Percentiles rank a stretch among this genome's conserved stretches.
Conservation (phyloP, 2,113 vertebrate species). For the Hipposideros armiger region DNA sequence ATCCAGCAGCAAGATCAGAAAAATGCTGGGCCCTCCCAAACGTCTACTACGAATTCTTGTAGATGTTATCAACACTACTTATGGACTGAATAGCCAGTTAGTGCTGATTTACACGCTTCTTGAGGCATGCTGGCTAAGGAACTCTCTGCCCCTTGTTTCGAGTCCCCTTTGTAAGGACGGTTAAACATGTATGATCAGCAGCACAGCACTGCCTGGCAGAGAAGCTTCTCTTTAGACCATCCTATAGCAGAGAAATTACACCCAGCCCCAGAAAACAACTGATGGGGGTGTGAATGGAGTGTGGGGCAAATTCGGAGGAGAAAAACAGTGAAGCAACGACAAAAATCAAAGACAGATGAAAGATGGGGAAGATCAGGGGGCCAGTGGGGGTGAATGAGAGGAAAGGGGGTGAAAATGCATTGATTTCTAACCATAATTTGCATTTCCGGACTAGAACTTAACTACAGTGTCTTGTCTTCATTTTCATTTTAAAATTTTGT, state of each 20-base stretch:
- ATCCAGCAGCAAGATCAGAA: background rate
- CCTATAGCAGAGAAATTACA: slow-evolving; percentile 2
- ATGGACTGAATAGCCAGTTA: background rate
- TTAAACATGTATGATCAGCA: background rate
- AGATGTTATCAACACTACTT: background rate
- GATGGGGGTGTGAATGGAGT: background rate
- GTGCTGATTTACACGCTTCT: background rate
- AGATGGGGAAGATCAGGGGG: no score
- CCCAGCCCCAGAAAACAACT: background rate
- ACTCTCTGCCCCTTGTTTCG: background rate
- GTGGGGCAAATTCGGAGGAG: background rate
- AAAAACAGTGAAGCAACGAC: background rate
- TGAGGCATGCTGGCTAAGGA: slow-evolving; percentile 13
- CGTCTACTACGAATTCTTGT: background rate
- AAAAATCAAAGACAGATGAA: background rate
- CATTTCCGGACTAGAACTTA: background rate
- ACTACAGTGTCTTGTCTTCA: background rate
- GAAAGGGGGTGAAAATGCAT: fast-evolving
- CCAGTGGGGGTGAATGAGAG: background rate
- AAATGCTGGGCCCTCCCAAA: background rate
- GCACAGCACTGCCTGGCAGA: background rate
- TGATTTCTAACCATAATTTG: background rate
- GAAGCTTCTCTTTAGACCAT: background rate
- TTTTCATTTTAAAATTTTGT: slow-evolving; percentile 16
- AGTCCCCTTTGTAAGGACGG: background rate